Base-by-base conservation (phyloP, 1,140 invertebrate genomes). In the Anastrepha ludens region DNA sequence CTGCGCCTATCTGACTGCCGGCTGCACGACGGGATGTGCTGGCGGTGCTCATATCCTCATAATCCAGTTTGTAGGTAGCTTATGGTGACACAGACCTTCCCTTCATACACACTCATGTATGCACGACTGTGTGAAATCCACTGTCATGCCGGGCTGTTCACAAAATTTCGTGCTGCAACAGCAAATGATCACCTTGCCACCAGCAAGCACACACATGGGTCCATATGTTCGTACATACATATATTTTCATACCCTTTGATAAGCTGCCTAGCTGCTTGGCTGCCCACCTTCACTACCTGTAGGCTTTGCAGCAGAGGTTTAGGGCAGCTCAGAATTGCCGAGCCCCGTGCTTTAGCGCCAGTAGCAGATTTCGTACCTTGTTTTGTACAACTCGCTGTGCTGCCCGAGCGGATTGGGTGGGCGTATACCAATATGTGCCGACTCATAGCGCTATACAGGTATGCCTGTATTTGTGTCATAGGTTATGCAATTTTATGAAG, bases 401-500 rank as follows among this genome's bases (percentile, higher is more conserved):
- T 11, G n/a, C 8, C 74, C 55, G 50, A 81, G 47, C 50, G 47
- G 74, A 58, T 81, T 81, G 17, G 4, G 5, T 81, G 47, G 74
- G 3, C n/a, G 39, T 4, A 4, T 15, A 3, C 17, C 7, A 81
- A 55, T 55, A 81, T 55, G 4, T 55, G 8, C 47, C 47, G 47
- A n/a, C 13, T 78, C 3, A 20, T n/a, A 29, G 13, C 13, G 17
- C 17, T 13, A 55, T 78, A 55, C 6, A 78, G n/a, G n/a, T 50
- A 9, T 78, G 4, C 3, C 20, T 55, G 17, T 81, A 81, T n/a
- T 20, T 81, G 47, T 55, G 47, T 81, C 47, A 55, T 29, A 81
- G 44, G 15, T 81, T 81, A 81, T 81, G 74, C 74, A 81, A 81
- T 81, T 81, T 81, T 4, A 29, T 55, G 50, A 55, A 11, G 17